A percentile compares a stretch with the other conserved stretches of the same genome.
phyloP scores from a whole-genome alignment of 2,888 invertebrate genomes.

The Apamea anceps region DNA sequence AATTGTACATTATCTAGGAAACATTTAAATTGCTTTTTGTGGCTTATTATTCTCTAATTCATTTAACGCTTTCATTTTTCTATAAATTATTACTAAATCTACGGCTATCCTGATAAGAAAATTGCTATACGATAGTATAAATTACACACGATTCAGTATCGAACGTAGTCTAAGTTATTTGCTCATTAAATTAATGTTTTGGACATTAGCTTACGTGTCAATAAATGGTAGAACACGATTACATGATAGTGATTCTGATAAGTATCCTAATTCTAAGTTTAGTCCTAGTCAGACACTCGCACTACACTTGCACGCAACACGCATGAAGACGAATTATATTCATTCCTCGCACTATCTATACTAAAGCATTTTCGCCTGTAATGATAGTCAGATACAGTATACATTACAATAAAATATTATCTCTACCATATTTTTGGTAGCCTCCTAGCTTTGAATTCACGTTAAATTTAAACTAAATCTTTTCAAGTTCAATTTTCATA shows the following conservation, averaged over 20 bases:
- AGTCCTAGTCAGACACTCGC: constrained; percentile 53
- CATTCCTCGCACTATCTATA: constrained; percentile 71
- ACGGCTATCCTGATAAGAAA: constrained; percentile 69
- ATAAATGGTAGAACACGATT: constrained; percentile 63
- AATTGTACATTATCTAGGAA: constrained; percentile 83
- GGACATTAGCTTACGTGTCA: constrained; percentile 72
- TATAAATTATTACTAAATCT: constrained; percentile 69
- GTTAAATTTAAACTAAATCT: constrained; percentile 62
- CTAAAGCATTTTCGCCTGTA: constrained; percentile 77
- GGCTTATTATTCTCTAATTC: constrained; percentile 70
- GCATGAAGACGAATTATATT: constrained; percentile 79
- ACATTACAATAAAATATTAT: constrained; percentile 72
- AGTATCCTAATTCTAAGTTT: constrained; percentile 60
- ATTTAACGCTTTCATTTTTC: constrained; percentile 71
- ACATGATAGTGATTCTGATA: constrained; percentile 61
- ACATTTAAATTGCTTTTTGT: constrained; percentile 80
- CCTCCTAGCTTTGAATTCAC: constrained; percentile 80
- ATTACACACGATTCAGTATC: constrained; percentile 62
- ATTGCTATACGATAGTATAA: constrained; percentile 64
- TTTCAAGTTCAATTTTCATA: constrained; percentile 62
- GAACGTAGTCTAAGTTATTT: constrained; percentile 64
- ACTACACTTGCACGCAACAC: constrained; percentile 64
- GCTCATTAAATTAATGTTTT: constrained; percentile 69
- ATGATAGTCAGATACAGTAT: constrained; percentile 78
- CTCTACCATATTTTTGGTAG: constrained; percentile 85